Conservation (phyloP, 2,888 invertebrate genomes). For the Salticus scenicus region DNA sequence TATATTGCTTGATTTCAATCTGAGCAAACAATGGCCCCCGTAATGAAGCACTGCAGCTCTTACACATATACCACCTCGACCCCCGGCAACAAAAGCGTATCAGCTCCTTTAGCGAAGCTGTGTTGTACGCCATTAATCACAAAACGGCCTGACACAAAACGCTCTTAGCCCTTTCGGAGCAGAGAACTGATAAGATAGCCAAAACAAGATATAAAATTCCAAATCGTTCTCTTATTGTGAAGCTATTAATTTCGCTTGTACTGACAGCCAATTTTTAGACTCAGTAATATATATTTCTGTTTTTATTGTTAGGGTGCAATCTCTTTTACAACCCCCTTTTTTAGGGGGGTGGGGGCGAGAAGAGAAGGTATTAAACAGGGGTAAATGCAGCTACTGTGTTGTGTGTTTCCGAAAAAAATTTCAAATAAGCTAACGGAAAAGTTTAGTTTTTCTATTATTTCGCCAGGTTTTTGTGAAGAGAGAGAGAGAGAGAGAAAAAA, state of each 20-base stretch:
- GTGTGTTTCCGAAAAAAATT: not conserved
- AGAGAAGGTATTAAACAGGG: not conserved
- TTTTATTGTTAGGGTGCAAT: not conserved
- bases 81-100: not conserved
- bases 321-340: not conserved
- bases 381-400: not conserved
- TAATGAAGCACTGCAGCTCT: not conserved
- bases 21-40: not conserved
- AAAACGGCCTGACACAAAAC: not conserved
- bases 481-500: too few relatives aligned
- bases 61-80: not conserved
- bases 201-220: slow-evolving; percentile 1
- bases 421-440: too few relatives aligned
- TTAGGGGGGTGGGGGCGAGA: too few relatives aligned
- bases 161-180: slow-evolving; percentile 1
- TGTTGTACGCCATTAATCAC: not conserved
- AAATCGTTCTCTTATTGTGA: not conserved
- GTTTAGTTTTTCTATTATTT: not conserved
- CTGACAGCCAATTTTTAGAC: not conserved
- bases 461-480: not conserved
- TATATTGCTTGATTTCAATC: slow-evolving; percentile 3
- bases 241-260: not conserved
- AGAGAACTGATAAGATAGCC: not conserved
- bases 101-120: not conserved
- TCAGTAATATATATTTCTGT: not conserved